Evolutionary conservation across 64 coral and sea anemone species (phyloP).

Genomic region (Pocillopora verrucosa): DNA sequence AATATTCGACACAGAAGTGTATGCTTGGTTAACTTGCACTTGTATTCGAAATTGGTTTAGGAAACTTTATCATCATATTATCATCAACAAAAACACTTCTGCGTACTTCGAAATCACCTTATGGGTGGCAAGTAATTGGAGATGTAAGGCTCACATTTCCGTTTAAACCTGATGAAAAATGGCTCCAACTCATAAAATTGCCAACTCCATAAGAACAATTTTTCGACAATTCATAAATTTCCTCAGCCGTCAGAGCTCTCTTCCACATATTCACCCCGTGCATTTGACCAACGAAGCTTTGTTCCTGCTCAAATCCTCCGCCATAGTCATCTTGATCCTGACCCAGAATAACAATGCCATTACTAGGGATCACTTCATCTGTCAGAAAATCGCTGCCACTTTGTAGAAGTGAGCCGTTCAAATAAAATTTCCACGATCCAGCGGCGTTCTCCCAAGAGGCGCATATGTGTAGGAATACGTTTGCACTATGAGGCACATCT

Average conservation of each 20-base stretch:
- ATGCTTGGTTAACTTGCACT: too few species aligned
- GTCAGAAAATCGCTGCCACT: neutral
- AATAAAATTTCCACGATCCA: constrained; percentile 27
- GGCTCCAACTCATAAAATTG: neutral
- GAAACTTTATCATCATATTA: too few species aligned
- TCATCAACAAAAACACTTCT: too few species aligned
- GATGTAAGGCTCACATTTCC: constrained; percentile 16
- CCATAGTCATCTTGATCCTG: constrained; percentile 37
- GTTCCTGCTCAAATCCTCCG: neutral
- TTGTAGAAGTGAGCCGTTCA: neutral
- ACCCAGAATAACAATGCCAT: constrained; percentile 7
- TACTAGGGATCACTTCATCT: neutral
- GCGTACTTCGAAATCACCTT: too few species aligned
- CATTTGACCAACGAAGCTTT: constrained; percentile 14
- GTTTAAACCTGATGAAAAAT: neutral
- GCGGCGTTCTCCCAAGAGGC: neutral
- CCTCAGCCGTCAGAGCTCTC: neutral
- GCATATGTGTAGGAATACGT: constrained; percentile 1
- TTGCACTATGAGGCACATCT: neutral
- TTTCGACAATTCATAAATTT: neutral
- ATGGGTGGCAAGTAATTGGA: neutral
- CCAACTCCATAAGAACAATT: neutral
- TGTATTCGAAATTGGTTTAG: too few species aligned
- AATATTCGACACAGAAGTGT: too few species aligned
- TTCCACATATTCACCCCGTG: constrained; percentile 38